Evolutionary conservation across 1,140 invertebrate genomes (phyloP).

Genomic region (Ceratina japonica): DNA sequence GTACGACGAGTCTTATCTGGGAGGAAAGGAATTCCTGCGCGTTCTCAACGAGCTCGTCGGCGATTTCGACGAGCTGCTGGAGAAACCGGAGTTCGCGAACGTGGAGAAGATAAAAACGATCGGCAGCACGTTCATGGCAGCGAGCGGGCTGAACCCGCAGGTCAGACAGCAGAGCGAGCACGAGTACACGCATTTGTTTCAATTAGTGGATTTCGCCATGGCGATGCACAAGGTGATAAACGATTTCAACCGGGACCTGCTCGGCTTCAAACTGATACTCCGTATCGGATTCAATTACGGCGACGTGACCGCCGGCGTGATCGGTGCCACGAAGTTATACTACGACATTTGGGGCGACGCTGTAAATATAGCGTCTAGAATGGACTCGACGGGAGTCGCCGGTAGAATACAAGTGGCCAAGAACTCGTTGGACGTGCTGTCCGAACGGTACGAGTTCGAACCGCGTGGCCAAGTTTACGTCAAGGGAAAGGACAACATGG

Average conservation of each 20-base stretch:
- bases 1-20: slow-evolving; percentile 96
- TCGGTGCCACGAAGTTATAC: slow-evolving; percentile 96
- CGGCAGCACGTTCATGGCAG: slow-evolving; percentile 98
- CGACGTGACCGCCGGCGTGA: slow-evolving; percentile 96
- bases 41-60: slow-evolving; percentile 97
- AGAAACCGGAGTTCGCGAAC: slow-evolving; percentile 89
- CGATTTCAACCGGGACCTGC: slow-evolving; percentile 92
- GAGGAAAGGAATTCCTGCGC: slow-evolving; percentile 94
- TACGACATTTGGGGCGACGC: slow-evolving; percentile 99
- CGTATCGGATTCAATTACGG: slow-evolving; percentile 91
- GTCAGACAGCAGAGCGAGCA: slow-evolving; percentile 81
- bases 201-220: slow-evolving; percentile 92
- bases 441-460: slow-evolving; percentile 87
- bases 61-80: slow-evolving; percentile 96
- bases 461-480: slow-evolving; percentile 93
- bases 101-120: slow-evolving; percentile 99
- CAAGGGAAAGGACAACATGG: slow-evolving; percentile 97
- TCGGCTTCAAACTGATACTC: slow-evolving; percentile 95
- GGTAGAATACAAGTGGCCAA: slow-evolving; percentile 93
- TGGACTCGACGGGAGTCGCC: slow-evolving; percentile 95
- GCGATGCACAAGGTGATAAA: slow-evolving; percentile 93
- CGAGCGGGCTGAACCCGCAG: slow-evolving; percentile 93
- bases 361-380: slow-evolving; percentile 97
- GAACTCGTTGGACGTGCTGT: slow-evolving; percentile 84
- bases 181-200: slow-evolving; percentile 89